Evolutionary conservation across 2,113 vertebrate genomes (phyloP).

Genomic region (Anguilla rostrata): DNA sequence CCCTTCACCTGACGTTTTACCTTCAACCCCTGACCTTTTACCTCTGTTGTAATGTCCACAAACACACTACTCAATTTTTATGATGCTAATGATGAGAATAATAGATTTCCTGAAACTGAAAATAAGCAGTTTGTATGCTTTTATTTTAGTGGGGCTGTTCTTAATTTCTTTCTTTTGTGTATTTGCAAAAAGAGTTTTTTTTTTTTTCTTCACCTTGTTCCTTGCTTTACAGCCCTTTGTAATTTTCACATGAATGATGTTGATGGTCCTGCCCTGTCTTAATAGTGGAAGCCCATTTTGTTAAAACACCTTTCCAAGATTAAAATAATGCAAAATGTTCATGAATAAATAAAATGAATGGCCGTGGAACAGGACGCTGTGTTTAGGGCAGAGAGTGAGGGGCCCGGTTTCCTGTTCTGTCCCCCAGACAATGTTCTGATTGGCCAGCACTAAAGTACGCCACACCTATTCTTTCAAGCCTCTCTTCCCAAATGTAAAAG

Average conservation of each 20-base stretch:
- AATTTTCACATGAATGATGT: too few relatives aligned
- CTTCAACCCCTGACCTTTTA: neutral
- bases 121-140: constrained; percentile 13
- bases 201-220: neutral
- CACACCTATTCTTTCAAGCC: too few relatives aligned
- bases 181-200: neutral
- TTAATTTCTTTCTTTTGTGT: neutral
- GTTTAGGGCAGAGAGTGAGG: neutral
- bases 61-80: neutral
- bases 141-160: neutral
- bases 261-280: too few relatives aligned
- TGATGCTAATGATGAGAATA: neutral
- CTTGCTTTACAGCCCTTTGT: neutral
- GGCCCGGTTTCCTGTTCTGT: neutral
- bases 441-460: too few relatives aligned
- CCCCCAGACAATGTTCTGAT: neutral
- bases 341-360: too few relatives aligned
- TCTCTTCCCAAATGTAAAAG: neutral
- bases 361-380: neutral
- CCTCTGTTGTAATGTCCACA: constrained; percentile 4
- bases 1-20: constrained; percentile 12
- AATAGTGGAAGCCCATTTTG: too few relatives aligned
- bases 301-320: too few relatives aligned
- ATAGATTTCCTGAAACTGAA: constrained; percentile 2
- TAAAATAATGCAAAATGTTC: too few relatives aligned